Evolutionary conservation across 2,888 invertebrate species (phyloP).

Genomic region (Gastracanthus pulcherrimus): DNA sequence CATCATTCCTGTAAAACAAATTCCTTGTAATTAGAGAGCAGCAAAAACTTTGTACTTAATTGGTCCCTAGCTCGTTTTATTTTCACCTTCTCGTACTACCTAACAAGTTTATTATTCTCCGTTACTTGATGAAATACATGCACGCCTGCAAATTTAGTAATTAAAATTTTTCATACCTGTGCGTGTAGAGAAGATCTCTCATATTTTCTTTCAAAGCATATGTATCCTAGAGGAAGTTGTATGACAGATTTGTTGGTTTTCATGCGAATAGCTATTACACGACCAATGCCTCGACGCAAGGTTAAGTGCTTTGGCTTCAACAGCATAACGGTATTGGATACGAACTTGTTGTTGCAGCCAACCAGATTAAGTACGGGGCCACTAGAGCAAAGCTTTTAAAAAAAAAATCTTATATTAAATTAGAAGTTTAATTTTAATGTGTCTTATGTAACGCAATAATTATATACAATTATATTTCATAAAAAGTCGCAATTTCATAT

Average conservation of each 20-base stretch:
- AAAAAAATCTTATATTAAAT: conserved; percentile 23
- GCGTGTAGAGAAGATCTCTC: too few species aligned
- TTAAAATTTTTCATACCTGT: background rate
- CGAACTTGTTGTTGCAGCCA: conserved; percentile 10
- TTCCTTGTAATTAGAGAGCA: background rate
- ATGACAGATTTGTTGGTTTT: background rate
- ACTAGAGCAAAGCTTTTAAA: background rate
- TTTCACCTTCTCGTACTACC: background rate
- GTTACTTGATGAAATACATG: too few species aligned
- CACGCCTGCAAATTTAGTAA: too few species aligned
- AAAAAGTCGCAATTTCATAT: background rate
- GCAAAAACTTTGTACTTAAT: background rate
- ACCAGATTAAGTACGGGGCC: conserved; percentile 26
- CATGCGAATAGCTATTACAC: background rate
- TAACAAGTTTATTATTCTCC: too few species aligned
- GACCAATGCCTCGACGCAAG: background rate
- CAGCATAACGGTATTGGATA: conserved; percentile 32
- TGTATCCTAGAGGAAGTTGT: background rate
- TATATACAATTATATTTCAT: background rate
- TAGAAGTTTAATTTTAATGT: conserved; percentile 22
- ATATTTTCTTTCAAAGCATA: background rate
- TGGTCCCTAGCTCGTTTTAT: background rate
- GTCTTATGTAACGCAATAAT: background rate
- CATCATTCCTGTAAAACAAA: background rate
- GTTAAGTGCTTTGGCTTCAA: conserved; percentile 35